Evolutionary conservation across 2,888 invertebrate species (phyloP).

Genomic region (Ennomos erosarius): DNA sequence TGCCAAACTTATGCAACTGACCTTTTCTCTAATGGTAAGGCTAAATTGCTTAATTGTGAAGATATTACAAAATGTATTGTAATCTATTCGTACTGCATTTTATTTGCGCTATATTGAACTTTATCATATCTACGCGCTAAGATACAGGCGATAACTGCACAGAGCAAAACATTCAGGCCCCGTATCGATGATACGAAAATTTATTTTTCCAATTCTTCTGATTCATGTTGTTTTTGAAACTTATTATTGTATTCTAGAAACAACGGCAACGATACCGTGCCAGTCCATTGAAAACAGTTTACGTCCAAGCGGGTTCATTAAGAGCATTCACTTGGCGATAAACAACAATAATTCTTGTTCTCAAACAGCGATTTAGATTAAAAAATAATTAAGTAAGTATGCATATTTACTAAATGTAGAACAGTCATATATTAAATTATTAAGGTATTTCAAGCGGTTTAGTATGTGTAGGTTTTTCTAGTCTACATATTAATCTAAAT

Average conservation of each 20-base stretch:
- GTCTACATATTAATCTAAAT: neutral
- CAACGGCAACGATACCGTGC: constrained; percentile 11
- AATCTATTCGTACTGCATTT: neutral
- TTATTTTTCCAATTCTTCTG: constrained; percentile 7
- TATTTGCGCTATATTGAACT: neutral
- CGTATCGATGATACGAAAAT: constrained; percentile 10
- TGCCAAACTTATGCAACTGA: too few relatives aligned
- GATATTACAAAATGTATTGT: too few relatives aligned
- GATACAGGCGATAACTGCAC: constrained; percentile 19
- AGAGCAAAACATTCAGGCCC: constrained; percentile 7
- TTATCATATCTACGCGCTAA: constrained; percentile 20
- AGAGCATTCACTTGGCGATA: constrained; percentile 25
- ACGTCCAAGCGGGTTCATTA: constrained; percentile 17
- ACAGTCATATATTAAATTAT: too few relatives aligned
- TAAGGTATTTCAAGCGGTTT: too few relatives aligned
- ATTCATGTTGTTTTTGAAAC: constrained; percentile 21
- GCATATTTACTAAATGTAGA: too few relatives aligned
- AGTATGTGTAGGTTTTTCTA: neutral
- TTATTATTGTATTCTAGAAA: constrained; percentile 25
- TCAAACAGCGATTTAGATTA: constrained; percentile 1
- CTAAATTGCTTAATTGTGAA: too few relatives aligned
- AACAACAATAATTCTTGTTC: constrained; percentile 23
- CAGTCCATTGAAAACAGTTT: constrained; percentile 24
- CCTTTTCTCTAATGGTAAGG: too few relatives aligned
- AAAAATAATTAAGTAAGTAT: neutral